Conservation (phyloP, 2,797 vertebrate species). For the Micropoecilia bifurca region DNA sequence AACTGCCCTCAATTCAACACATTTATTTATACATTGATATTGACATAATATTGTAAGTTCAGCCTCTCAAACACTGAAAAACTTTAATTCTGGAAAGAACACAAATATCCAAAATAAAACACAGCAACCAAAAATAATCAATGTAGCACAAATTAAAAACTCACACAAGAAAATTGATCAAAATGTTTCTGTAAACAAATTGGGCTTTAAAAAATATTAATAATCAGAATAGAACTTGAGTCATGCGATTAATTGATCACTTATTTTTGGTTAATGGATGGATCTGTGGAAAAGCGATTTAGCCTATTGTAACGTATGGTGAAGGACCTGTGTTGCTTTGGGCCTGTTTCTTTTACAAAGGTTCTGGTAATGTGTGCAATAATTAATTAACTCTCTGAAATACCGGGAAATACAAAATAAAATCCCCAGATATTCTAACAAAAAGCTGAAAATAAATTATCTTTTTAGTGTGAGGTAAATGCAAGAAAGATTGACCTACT, state of each 20-base stretch:
- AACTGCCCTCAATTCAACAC: background rate
- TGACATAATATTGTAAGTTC: too few species aligned
- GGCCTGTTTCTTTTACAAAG: background rate
- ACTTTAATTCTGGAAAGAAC: too few species aligned
- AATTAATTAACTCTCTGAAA: background rate
- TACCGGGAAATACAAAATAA: background rate
- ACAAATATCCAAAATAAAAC: too few species aligned
- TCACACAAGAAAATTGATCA: too few species aligned
- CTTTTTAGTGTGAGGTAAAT: background rate
- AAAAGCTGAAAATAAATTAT: background rate
- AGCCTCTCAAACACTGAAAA: too few species aligned
- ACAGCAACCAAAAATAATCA: too few species aligned
- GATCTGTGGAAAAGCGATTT: background rate
- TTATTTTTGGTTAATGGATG: background rate
- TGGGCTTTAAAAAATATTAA: too few species aligned
- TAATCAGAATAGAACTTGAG: too few species aligned
- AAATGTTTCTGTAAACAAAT: too few species aligned
- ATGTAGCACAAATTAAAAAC: too few species aligned
- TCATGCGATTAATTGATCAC: too few species aligned
- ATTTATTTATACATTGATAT: background rate
- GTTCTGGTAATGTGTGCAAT: background rate
- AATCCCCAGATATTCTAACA: background rate
- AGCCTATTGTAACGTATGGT: background rate
- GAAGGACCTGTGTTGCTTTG: background rate
- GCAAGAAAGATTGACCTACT: background rate